Conservation (phyloP, 2,113 vertebrate genomes). For the Rhagologus leucostigma region DNA sequence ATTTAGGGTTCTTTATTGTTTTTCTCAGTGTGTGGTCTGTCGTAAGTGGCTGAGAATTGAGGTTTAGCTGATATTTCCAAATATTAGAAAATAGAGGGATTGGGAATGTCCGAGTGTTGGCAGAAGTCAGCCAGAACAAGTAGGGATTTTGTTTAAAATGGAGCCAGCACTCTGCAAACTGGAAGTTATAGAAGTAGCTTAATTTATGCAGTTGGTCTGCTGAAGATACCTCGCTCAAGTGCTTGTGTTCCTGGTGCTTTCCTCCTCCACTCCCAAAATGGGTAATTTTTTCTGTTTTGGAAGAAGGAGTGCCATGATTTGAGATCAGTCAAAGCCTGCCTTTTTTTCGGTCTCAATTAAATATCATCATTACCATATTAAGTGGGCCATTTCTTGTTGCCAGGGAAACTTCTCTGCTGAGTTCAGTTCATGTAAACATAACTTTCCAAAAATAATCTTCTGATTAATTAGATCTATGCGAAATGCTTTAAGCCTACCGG, state of each 20-base stretch:
- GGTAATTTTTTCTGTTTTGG: neutral
- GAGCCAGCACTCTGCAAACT: neutral
- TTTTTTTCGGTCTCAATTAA: conserved; percentile 26
- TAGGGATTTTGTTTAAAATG: neutral
- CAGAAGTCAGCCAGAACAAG: neutral
- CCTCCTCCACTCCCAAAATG: neutral
- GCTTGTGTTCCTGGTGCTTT: neutral
- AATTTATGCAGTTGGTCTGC: neutral
- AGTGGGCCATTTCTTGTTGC: conserved; percentile 60
- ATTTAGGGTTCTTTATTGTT: neutral
- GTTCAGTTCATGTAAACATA: conserved; percentile 49
- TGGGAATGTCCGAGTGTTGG: neutral
- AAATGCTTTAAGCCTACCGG: neutral
- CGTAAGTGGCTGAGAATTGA: neutral
- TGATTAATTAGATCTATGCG: conserved; percentile 46
- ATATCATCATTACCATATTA: conserved; percentile 59
- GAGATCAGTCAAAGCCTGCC: neutral
- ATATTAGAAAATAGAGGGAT: neutral
- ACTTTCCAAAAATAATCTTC: conserved; percentile 61
- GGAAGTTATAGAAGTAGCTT: neutral
- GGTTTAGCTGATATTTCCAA: neutral
- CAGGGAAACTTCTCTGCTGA: conserved; percentile 50
- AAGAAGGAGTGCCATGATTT: neutral
- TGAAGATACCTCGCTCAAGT: neutral
- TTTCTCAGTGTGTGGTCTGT: neutral